phyloP scores from a whole-genome alignment of 2,113 vertebrate genomes.

The Nyctibius bracteatus region DNA sequence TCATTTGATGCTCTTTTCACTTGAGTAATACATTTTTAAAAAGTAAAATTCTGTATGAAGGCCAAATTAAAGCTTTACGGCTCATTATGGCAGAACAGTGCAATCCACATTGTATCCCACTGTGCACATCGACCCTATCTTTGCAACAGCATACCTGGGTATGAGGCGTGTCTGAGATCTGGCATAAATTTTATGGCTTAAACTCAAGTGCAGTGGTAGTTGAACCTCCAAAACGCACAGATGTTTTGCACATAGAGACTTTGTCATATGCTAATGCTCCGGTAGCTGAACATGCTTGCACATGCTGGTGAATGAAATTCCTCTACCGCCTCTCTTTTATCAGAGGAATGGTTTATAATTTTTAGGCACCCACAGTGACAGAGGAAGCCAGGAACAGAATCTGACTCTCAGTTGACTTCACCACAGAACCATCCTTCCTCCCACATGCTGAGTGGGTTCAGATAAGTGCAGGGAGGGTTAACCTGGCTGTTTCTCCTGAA shows the following conservation, averaged over 20 bases:
- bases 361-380: background rate
- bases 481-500: background rate
- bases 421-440: background rate
- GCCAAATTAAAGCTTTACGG: background rate
- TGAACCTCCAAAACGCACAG: background rate
- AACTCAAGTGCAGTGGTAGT: background rate
- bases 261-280: background rate
- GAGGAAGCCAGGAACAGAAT: background rate
- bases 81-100: background rate
- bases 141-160: background rate
- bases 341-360: background rate
- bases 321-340: background rate
- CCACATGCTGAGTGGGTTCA: background rate
- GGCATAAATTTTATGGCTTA: background rate
- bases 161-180: background rate
- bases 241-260: background rate
- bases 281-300: background rate
- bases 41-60: background rate
- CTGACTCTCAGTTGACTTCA: background rate
- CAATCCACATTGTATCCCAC: fast-evolving
- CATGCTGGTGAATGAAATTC: background rate
- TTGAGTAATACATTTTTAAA: background rate
- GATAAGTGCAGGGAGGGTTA: background rate
- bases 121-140: background rate
- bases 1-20: background rate